phyloP scores from a whole-genome alignment of 2,113 vertebrate genomes.

The Tinamus guttatus region DNA sequence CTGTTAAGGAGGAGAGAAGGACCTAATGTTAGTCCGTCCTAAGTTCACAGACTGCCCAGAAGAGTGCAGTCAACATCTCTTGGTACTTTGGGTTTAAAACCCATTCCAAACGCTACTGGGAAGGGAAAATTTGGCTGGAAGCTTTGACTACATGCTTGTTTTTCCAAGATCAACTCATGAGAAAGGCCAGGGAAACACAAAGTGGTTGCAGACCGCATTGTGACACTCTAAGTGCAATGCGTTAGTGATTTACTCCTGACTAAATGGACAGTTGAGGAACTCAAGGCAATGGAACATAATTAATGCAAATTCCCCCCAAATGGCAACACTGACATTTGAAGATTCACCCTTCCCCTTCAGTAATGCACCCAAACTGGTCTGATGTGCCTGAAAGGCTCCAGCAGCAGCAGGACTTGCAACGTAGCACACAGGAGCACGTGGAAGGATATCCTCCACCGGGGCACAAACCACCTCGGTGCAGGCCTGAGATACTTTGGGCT shows the following conservation, averaged over 20 bases:
- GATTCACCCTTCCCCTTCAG: neutral
- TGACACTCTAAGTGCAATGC: rapidly evolving
- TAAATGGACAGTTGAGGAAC: neutral
- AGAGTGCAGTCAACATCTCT: neutral
- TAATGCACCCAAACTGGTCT: neutral
- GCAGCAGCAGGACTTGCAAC: neutral
- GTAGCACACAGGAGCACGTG: neutral
- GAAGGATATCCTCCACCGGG: neutral
- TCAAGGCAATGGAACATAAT: neutral
- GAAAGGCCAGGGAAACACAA: neutral
- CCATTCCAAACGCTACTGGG: neutral
- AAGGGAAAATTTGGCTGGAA: neutral
- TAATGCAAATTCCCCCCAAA: constrained; percentile 14
- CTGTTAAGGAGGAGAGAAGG: neutral
- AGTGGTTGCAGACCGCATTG: neutral
- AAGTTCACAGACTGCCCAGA: neutral
- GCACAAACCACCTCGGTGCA: neutral
- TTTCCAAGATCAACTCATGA: neutral
- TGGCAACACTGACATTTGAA: neutral
- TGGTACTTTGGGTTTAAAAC: neutral
- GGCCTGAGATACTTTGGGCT: neutral
- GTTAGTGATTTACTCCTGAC: neutral
- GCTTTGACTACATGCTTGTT: neutral
- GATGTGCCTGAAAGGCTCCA: neutral
- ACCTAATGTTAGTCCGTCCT: neutral